Evolutionary conservation across 2,113 vertebrate genomes (phyloP), one percentile per base, ranked within the genome.

Genomic region (Phycodurus eques): DNA sequence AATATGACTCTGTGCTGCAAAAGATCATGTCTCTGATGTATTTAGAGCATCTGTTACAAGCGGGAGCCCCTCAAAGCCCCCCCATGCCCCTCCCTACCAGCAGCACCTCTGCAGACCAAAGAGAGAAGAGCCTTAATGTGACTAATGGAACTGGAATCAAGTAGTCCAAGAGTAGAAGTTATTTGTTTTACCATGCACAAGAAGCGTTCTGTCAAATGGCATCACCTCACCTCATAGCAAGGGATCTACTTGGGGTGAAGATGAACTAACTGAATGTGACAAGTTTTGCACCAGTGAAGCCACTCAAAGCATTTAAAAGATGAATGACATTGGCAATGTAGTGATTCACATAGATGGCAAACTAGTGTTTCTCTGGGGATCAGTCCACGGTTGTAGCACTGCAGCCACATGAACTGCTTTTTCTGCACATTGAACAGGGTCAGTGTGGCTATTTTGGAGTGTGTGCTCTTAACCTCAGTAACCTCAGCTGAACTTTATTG

Each of bases 91-190:
- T 39, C 6, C 35, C 35, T 39, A 72, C 60, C 46, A 35, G 46
- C 70, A 65, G 74, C 47, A 81, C 76, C 75, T 31, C 68, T 22
- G 67, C 68, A 46, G 39, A 62, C 71, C 56, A 73, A 69, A 60
- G 61, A 51, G 75, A 47, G 57, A 11, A 66, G 63, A 27, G 73
- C 63, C 13, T 15, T 75, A 69, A 76, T 77, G 75, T 78, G 81
- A 81, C 70, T 35, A 69, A 76, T 81, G 73, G 71, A 78, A 53
- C 63, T 68, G 67, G 62, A 68, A 78, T 78, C 59, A 64, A 68
- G 65, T 73, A 54, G 57, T 62, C 60, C 60, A 43, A 20, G 63
- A 43, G 43, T 14, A 44, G 19, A 49, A 39, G 59, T 70, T 71
- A 67, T 72, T 79, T 77, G 35, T 67, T 66, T 20, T 8, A 61